Evolutionary conservation across 2,888 invertebrate genomes (phyloP).

Genomic region (Cylindroiulus punctatus): DNA sequence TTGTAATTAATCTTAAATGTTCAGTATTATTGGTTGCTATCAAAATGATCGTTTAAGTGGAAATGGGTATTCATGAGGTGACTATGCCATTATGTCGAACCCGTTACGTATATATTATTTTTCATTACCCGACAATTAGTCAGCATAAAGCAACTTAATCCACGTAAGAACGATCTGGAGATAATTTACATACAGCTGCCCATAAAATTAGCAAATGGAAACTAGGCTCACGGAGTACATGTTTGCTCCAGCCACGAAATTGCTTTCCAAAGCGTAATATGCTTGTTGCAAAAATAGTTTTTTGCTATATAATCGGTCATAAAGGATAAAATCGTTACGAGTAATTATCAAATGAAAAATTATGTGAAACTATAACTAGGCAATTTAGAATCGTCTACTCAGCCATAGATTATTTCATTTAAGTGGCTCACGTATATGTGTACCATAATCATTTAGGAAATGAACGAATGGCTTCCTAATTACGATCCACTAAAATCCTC

Average conservation of each 20-base stretch:
- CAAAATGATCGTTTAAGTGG: not conserved
- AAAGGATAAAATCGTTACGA: not conserved
- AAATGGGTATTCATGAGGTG: not conserved
- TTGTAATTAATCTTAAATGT: not conserved
- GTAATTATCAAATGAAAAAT: slow-evolving; percentile 39
- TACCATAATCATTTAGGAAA: not conserved
- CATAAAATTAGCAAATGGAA: slow-evolving; percentile 9
- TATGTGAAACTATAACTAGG: slow-evolving; percentile 6
- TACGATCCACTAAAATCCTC: not conserved
- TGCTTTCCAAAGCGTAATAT: not conserved
- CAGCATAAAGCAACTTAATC: not conserved
- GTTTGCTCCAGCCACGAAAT: not conserved
- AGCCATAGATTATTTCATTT: not conserved
- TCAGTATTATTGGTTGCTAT: not conserved
- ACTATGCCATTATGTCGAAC: not conserved
- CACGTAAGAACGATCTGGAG: not conserved
- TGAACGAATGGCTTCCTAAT: slow-evolving; percentile 1
- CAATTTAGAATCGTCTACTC: not conserved
- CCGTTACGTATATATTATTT: not conserved
- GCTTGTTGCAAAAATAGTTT: not conserved
- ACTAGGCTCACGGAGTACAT: not conserved
- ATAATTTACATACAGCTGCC: not conserved
- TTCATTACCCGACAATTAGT: slow-evolving; percentile 24
- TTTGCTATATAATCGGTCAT: not conserved
- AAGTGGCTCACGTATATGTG: not conserved